phyloP scores from a whole-genome alignment of 2,888 invertebrate genomes.

The Synanthedon tipuliformis region DNA sequence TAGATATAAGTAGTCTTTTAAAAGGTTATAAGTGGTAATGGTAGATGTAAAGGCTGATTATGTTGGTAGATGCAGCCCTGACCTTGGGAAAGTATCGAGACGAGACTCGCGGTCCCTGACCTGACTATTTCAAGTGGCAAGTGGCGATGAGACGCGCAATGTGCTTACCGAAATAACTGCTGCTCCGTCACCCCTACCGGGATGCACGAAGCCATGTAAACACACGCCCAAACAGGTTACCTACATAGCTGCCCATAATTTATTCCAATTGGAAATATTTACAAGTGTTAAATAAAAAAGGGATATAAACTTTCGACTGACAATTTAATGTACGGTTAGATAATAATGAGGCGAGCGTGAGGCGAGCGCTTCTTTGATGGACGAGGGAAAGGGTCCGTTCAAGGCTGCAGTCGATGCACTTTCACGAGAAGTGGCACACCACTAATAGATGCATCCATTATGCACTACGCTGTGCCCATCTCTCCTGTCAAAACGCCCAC shows the following conservation, averaged over 20 bases:
- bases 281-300: background rate
- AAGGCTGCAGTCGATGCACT: slow-evolving; percentile 63
- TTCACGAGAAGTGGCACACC: slow-evolving; percentile 57
- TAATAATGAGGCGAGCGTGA: slow-evolving; percentile 46
- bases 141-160: slow-evolving; percentile 58
- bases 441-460: slow-evolving; percentile 54
- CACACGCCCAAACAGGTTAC: slow-evolving; percentile 30
- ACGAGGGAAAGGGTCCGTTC: slow-evolving; percentile 64
- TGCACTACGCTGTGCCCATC: slow-evolving; percentile 25
- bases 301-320: slow-evolving; percentile 52
- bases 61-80: slow-evolving; percentile 44
- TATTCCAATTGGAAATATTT: background rate
- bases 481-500: slow-evolving; percentile 46
- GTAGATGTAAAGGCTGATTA: slow-evolving; percentile 18
- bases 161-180: slow-evolving; percentile 70
- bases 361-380: slow-evolving; percentile 41
- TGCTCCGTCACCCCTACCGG: slow-evolving; percentile 27
- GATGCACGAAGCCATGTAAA: slow-evolving; percentile 42
- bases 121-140: slow-evolving; percentile 70
- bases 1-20: no score
- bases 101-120: slow-evolving; percentile 66
- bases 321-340: slow-evolving; percentile 53
- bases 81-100: slow-evolving; percentile 68
- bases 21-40: slow-evolving; percentile 5
- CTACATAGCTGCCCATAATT: background rate